These are phyloP conservation scores for Ectropis grisescens DNA, from an alignment of 1,140 invertebrate species.

Conservation along the genomic window DNA sequence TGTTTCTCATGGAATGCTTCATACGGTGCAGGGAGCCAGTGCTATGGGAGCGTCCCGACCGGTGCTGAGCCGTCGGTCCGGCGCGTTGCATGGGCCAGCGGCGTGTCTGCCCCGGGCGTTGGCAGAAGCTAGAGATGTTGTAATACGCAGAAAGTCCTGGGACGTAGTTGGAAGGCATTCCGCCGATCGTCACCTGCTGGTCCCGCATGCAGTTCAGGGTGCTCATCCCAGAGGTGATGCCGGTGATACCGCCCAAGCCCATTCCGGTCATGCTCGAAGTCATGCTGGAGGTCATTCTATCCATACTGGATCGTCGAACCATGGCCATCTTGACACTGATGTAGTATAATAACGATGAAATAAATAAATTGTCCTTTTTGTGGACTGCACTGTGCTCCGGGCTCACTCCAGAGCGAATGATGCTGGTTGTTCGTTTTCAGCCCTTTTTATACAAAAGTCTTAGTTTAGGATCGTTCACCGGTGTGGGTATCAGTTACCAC, in stretches of 20 bases:
- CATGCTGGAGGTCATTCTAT: slow-evolving; percentile 67
- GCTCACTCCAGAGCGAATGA: slow-evolving; percentile 52
- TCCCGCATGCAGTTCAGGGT: slow-evolving; percentile 57
- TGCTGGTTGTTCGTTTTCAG: slow-evolving; percentile 10
- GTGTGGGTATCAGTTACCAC: slow-evolving; percentile 38
- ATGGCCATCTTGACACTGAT: slow-evolving; percentile 31
- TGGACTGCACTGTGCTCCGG: slow-evolving; percentile 42
- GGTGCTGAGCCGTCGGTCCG: slow-evolving; percentile 59
- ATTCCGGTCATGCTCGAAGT: slow-evolving; percentile 67
- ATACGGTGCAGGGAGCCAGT: slow-evolving; percentile 51
- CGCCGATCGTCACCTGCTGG: slow-evolving; percentile 60
- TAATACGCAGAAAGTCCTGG: slow-evolving; percentile 62
- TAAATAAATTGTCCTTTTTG: slow-evolving; percentile 13
- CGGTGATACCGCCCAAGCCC: slow-evolving; percentile 63
- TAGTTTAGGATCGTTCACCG: slow-evolving; percentile 37
- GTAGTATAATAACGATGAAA: slow-evolving; percentile 15
- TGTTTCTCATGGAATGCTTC: slow-evolving; percentile 60
- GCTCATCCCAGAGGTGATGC: slow-evolving; percentile 51
- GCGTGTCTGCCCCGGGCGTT: slow-evolving; percentile 61
- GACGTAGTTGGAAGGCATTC: slow-evolving; percentile 65
- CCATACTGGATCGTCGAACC: slow-evolving; percentile 53
- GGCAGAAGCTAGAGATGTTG: slow-evolving; percentile 64
- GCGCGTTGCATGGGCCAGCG: slow-evolving; percentile 60
- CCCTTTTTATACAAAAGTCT: slow-evolving; percentile 38
- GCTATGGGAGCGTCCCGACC: slow-evolving; percentile 59